phyloP scores from a whole-genome alignment of 2,797 vertebrate genomes.

The Syngnathus rostellatus region DNA sequence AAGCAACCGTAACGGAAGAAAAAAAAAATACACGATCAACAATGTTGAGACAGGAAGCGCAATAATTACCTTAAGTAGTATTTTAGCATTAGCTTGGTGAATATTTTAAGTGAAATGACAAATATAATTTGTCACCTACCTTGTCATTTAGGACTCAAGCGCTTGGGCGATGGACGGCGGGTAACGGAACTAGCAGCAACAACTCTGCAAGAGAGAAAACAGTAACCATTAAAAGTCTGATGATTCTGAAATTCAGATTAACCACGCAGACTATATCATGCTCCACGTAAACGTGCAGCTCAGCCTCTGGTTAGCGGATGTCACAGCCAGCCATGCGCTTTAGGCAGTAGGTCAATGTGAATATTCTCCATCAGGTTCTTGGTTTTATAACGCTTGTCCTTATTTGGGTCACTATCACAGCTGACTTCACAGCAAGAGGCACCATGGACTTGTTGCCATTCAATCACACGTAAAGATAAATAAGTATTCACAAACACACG shows the following conservation, averaged over 20 bases:
- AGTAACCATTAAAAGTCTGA: not conserved
- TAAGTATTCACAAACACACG: too few relatives aligned
- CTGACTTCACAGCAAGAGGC: too few relatives aligned
- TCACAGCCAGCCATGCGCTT: not conserved
- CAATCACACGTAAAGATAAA: too few relatives aligned
- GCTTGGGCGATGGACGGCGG: slow-evolving; percentile 48
- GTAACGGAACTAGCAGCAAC: slow-evolving; percentile 38
- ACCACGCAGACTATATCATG: not conserved
- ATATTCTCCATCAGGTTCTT: not conserved
- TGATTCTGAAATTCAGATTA: not conserved
- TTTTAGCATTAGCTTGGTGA: not conserved
- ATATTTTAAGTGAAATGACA: not conserved
- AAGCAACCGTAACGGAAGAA: not conserved
- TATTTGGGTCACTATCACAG: not conserved
- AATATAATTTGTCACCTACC: slow-evolving; percentile 33
- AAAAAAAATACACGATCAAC: slow-evolving; percentile 13
- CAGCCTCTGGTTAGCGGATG: not conserved
- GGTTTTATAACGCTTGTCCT: not conserved
- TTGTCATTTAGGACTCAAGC: slow-evolving; percentile 67
- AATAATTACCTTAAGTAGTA: not conserved
- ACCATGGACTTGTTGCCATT: too few relatives aligned
- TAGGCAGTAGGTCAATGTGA: not conserved
- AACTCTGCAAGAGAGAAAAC: slow-evolving; percentile 16
- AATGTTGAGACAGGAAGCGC: slow-evolving; percentile 6
- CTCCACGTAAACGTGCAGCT: not conserved